Base-by-base conservation (phyloP, 2,888 invertebrate genomes). In the Drosophila borborema region DNA sequence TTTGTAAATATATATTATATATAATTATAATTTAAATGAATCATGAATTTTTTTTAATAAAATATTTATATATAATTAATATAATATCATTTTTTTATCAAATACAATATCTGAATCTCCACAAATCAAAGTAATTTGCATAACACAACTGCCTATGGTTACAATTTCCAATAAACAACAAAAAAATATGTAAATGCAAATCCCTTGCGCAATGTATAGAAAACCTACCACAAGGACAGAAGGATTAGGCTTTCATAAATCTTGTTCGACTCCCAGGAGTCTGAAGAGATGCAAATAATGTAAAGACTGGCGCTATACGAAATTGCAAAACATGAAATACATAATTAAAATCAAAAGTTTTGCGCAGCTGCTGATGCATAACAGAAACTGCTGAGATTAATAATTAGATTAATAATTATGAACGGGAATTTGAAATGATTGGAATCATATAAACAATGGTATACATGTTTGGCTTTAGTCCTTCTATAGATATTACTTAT, bases 101-200 rank as follows among this genome's bases (percentile, higher is more conserved):
- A 28, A 28, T 6, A 28, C 6, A 28, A 14, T 23, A 23, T 23
- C 20, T 23, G 16, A 14, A 28, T 14, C 4, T 9, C 23, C 16
- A 10, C 28, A 31, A 31, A 31, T 31, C 28, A 48, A 48, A n/a
- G 28, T 48, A 31, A 48, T 48, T 48, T 48, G n/a, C 48, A n/a
- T 48, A 48, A 8, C 28, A 28, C 28, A 16, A 9, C 16, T 16
- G 46, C 16, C 23, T 1, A 23, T 48, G 23, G 10, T 16, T n/a
- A n/a, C 2, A 34, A 18, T 34, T 51, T 51, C 18, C 18, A 51
- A 34, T 34, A 51, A 51, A 18, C 18, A 51, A 53, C 1, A 36
- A 43, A 20, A 20, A 36, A 43, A 43, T 53, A 43, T 34, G 43
- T 16, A 54, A 62, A 62, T 55, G 28, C 28, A 55, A 63, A 63